Evolutionary conservation across 2,888 invertebrate species (phyloP).

Genomic region (Metopia argyrocephala): DNA sequence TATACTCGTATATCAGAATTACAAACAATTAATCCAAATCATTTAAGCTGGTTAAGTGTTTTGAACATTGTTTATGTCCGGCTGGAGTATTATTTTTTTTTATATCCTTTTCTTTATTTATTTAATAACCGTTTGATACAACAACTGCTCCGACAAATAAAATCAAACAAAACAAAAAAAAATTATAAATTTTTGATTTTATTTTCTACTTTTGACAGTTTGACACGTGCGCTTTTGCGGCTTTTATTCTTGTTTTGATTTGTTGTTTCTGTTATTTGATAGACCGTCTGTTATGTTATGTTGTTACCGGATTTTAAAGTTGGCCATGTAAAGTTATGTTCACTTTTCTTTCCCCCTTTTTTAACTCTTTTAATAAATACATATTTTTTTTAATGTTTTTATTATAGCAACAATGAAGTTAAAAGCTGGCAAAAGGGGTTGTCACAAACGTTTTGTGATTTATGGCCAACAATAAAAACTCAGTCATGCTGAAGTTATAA

Average conservation of each 20-base stretch:
- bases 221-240: constrained; percentile 64
- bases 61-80: too few relatives aligned
- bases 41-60: too few relatives aligned
- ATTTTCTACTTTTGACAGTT: constrained; percentile 52
- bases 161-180: neutral
- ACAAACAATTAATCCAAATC: too few relatives aligned
- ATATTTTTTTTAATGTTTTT: neutral
- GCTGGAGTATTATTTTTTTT: neutral
- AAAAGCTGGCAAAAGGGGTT: constrained; percentile 44
- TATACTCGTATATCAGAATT: too few relatives aligned
- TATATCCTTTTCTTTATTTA: constrained; percentile 5
- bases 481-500: neutral
- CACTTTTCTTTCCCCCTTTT: neutral
- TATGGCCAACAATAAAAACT: neutral
- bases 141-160: neutral
- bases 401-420: neutral
- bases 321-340: too few relatives aligned
- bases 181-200: neutral
- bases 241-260: constrained; percentile 36
- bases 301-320: too few relatives aligned
- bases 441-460: constrained; percentile 60
- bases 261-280: neutral
- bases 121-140: neutral
- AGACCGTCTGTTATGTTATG: too few relatives aligned
- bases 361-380: neutral